A percentile compares a stretch with the other conserved stretches of the same genome.
Conservation (phyloP, 2,113 vertebrate species). For the Lipophrys pholis region DNA sequence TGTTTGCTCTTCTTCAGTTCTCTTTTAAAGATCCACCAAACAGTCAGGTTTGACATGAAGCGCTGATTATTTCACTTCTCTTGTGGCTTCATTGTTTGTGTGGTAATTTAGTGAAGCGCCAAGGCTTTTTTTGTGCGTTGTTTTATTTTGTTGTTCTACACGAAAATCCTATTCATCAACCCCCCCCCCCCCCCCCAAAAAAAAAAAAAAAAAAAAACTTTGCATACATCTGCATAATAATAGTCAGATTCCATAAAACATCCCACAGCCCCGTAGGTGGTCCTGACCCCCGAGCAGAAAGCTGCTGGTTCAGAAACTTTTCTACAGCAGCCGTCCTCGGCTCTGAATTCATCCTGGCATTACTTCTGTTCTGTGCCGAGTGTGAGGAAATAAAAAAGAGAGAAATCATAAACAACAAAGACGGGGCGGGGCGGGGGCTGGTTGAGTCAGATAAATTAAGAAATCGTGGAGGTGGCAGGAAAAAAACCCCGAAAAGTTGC, state of each 20-base stretch:
- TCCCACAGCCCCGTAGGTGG: conserved; percentile 27
- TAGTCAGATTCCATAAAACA: conserved; percentile 56
- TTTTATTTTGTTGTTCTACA: conserved; percentile 29
- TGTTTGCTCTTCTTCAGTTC: background rate
- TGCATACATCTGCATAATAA: conserved; percentile 57
- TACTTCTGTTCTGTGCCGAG: conserved; percentile 19
- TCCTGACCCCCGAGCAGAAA: conserved; percentile 41
- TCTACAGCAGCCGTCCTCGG: background rate
- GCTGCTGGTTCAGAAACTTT: conserved; percentile 36
- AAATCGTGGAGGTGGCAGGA: background rate
- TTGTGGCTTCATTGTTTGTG: conserved; percentile 8
- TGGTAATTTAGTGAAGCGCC: background rate
- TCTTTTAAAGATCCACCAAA: conserved; percentile 1
- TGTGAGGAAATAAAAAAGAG: background rate
- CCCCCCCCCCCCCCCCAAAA: conserved; percentile 13
- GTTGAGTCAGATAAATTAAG: conserved; percentile 17
- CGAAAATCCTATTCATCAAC: conserved; percentile 50
- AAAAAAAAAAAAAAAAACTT: conserved; percentile 49
- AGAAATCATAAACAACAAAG: conserved; percentile 41
- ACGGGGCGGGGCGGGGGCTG: too few species aligned
- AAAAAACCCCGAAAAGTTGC: conserved; percentile 34
- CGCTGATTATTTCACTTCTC: background rate
- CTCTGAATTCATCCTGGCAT: conserved; percentile 22
- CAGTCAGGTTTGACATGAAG: conserved; percentile 8
- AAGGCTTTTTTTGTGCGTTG: conserved; percentile 5